These are phyloP conservation scores for Pitangus sulphuratus DNA, from an alignment of 2,797 vertebrate species.

Conservation along the genomic window DNA sequence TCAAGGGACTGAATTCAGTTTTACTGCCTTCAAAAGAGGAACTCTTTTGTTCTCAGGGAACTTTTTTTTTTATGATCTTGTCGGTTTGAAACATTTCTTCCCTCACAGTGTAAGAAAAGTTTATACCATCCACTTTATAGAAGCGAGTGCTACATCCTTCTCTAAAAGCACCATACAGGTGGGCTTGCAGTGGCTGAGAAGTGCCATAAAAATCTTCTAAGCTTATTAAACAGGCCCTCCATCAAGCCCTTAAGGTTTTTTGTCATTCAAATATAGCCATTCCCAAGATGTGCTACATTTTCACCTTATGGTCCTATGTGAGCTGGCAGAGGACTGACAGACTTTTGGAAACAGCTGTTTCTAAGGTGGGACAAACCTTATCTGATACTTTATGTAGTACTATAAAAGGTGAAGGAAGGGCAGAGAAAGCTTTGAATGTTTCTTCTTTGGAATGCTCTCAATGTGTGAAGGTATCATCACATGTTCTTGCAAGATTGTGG, in stretches of 20 bases:
- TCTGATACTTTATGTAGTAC: background rate
- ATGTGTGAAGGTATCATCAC: background rate
- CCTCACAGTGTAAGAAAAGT: background rate
- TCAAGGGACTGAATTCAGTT: background rate
- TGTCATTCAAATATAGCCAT: background rate
- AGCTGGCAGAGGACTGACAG: background rate
- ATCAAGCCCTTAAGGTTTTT: background rate
- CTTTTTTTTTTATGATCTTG: background rate
- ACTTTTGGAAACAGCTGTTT: background rate
- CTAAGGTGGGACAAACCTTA: background rate
- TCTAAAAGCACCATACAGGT: background rate
- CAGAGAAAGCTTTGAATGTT: background rate
- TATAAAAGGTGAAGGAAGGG: background rate
- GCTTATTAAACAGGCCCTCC: background rate
- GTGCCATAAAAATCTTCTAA: background rate
- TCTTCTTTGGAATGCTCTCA: background rate
- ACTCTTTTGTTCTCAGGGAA: background rate
- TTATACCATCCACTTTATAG: background rate
- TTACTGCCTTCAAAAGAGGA: background rate
- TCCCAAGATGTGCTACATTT: background rate
- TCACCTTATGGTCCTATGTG: background rate
- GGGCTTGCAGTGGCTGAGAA: background rate
- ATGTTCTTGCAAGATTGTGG: background rate
- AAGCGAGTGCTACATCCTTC: fast-evolving
- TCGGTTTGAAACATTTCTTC: background rate